These are phyloP conservation scores for Protobothrops mucrosquamatus DNA, from an alignment of 2,113 vertebrate species.

Conservation along the genomic window DNA sequence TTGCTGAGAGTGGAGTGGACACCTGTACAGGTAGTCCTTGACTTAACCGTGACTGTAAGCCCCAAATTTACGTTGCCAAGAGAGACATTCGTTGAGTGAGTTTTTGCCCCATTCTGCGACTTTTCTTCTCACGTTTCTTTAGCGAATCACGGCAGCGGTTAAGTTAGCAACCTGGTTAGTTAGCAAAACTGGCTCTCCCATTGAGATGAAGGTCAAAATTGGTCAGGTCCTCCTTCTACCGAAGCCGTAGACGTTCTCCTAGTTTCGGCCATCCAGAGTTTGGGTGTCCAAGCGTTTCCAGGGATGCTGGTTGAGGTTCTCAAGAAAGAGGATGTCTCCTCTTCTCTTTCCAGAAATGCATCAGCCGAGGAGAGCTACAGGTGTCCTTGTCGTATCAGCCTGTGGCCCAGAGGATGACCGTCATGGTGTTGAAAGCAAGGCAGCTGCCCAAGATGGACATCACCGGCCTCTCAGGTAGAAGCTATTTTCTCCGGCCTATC, in stretches of 20 bases:
- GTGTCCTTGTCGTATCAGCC: conserved; percentile 95
- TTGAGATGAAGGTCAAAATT: not conserved
- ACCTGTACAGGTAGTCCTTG: too few relatives aligned
- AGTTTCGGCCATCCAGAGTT: not conserved
- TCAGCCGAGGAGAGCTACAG: conserved; percentile 89
- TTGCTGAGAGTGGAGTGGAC: too few relatives aligned
- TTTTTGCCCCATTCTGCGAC: too few relatives aligned
- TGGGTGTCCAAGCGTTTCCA: too few relatives aligned
- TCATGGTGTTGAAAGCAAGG: conserved; percentile 93
- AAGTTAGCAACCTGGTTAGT: too few relatives aligned
- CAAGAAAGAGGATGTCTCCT: not conserved
- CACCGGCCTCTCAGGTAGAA: conserved; percentile 95
- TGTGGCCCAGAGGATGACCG: conserved; percentile 91
- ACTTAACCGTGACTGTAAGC: not conserved
- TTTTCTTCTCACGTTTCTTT: too few relatives aligned
- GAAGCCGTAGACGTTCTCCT: not conserved
- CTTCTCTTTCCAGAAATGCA: conserved; percentile 74
- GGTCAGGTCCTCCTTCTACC: not conserved
- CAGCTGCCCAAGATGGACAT: conserved; percentile 97
- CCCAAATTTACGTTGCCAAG: not conserved
- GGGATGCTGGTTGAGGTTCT: not conserved
- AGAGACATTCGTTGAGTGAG: not conserved
- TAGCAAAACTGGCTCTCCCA: too few relatives aligned
- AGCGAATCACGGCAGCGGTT: too few relatives aligned
- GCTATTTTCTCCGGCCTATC: conserved; percentile 74